Percentiles rank a stretch among this genome's conserved stretches.
These are phyloP conservation scores for Pemphigus obesinymphae DNA, from an alignment of 1,140 invertebrate genomes.

Conservation along the genomic window DNA sequence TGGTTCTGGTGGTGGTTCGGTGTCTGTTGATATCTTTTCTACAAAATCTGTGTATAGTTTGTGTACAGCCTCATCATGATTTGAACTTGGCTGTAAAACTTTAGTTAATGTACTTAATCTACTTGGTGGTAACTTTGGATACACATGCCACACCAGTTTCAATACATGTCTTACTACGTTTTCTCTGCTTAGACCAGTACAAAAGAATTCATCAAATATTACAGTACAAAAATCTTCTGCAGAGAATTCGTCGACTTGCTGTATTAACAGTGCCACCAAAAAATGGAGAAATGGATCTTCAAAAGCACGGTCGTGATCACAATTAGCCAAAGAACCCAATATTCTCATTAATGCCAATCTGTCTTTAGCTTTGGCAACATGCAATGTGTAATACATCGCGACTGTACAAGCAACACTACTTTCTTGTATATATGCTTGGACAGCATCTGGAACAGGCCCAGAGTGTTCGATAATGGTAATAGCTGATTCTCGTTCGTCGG, in stretches of 20 bases:
- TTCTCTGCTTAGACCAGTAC: conserved; percentile 78
- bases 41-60: conserved; percentile 70
- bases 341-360: conserved; percentile 79
- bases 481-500: conserved; percentile 88
- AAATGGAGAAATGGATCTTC: conserved; percentile 94
- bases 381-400: conserved; percentile 92
- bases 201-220: conserved; percentile 94
- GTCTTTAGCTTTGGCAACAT: conserved; percentile 76
- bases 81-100: conserved; percentile 68
- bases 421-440: conserved; percentile 83
- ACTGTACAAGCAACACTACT: conserved; percentile 85
- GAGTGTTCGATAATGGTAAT: conserved; percentile 92
- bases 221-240: conserved; percentile 93
- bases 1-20: conserved; percentile 62
- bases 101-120: conserved; percentile 79
- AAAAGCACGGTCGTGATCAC: conserved; percentile 85
- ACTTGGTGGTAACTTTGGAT: conserved; percentile 75
- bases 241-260: conserved; percentile 86
- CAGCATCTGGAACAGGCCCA: conserved; percentile 83
- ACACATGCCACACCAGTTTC: conserved; percentile 87
- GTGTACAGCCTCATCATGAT: conserved; percentile 81
- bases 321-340: conserved; percentile 80
- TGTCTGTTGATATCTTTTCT: conserved; percentile 69
- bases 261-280: conserved; percentile 74
- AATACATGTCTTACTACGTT: conserved; percentile 91